These are phyloP conservation scores for Lepidotrigona ventralis DNA, from an alignment of 1,140 invertebrate genomes.

Conservation along the genomic window DNA sequence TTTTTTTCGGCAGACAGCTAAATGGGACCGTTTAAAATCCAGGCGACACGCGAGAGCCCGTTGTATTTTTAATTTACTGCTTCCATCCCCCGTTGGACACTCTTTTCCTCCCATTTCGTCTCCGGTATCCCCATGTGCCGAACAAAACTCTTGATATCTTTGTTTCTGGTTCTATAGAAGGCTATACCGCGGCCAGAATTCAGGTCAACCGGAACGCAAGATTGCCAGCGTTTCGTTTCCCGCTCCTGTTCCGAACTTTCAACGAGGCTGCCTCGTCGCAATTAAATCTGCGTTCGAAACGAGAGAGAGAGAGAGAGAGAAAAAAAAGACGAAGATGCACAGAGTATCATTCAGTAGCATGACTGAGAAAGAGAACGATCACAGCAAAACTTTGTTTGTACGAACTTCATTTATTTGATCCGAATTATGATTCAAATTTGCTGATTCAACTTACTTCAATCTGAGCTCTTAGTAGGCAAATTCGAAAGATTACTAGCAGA, in stretches of 20 bases:
- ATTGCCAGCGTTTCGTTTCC: slow-evolving; percentile 19
- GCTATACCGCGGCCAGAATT: not conserved
- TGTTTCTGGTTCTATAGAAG: not conserved
- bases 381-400: not conserved
- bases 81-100: not conserved
- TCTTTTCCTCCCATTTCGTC: not conserved
- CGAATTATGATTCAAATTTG: no score
- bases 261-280: not conserved
- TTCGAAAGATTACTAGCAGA: no score
- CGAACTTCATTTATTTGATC: no score
- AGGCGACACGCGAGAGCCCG: not conserved
- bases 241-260: not conserved
- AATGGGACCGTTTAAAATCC: slow-evolving; percentile 22
- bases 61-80: slow-evolving; percentile 35
- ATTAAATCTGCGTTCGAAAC: slow-evolving; percentile 5
- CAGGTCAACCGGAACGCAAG: slow-evolving; percentile 21
- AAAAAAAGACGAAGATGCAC: not conserved
- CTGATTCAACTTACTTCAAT: no score
- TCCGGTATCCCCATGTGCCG: not conserved
- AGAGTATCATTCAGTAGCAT: no score
- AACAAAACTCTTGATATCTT: slow-evolving; percentile 26
- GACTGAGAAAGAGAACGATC: not conserved
- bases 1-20: slow-evolving; percentile 11
- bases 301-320: not conserved
- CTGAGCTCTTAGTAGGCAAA: no score